Conservation (phyloP, 2,797 vertebrate species). For the Lindbergichthys nudifrons region DNA sequence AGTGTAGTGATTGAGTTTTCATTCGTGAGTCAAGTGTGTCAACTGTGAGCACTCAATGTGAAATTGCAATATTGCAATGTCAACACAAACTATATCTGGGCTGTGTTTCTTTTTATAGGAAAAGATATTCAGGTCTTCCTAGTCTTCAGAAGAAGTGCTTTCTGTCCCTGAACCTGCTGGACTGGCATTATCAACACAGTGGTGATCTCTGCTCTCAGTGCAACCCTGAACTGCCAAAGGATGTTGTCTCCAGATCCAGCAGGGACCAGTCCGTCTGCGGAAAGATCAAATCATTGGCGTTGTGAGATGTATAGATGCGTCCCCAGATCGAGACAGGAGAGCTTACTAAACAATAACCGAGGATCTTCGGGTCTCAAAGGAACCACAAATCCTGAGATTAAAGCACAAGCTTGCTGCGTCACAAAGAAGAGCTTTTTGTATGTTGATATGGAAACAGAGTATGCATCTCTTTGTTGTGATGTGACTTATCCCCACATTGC, state of each 20-base stretch:
- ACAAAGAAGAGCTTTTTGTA: slow-evolving; percentile 81
- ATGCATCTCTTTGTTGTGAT: slow-evolving; percentile 79
- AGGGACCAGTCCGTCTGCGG: slow-evolving; percentile 78
- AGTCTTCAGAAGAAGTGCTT: slow-evolving; percentile 99
- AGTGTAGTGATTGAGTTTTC: slow-evolving; percentile 90
- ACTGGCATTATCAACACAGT: slow-evolving; percentile 92
- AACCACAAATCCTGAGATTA: slow-evolving; percentile 79
- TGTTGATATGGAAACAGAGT: slow-evolving; percentile 76
- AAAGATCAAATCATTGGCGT: slow-evolving; percentile 74
- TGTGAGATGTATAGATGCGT: slow-evolving; percentile 62
- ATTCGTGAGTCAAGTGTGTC: slow-evolving; percentile 93
- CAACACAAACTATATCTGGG: slow-evolving; percentile 82
- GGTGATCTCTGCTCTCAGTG: slow-evolving; percentile 80
- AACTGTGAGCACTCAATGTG: slow-evolving; percentile 94
- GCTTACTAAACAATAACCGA: slow-evolving; percentile 71
- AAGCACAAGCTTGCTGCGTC: slow-evolving; percentile 88
- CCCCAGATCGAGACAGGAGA: slow-evolving; percentile 67
- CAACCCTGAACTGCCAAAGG: slow-evolving; percentile 87
- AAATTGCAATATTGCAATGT: slow-evolving; percentile 93
- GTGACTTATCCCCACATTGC: slow-evolving; percentile 80
- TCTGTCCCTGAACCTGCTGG: slow-evolving; percentile 97
- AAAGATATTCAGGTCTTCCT: slow-evolving; percentile 99
- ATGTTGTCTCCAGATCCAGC: slow-evolving; percentile 80
- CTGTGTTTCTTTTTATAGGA: slow-evolving; percentile 90
- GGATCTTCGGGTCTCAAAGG: slow-evolving; percentile 63